Conservation (phyloP, 2,113 vertebrate species). For the Eolophus roseicapilla region DNA sequence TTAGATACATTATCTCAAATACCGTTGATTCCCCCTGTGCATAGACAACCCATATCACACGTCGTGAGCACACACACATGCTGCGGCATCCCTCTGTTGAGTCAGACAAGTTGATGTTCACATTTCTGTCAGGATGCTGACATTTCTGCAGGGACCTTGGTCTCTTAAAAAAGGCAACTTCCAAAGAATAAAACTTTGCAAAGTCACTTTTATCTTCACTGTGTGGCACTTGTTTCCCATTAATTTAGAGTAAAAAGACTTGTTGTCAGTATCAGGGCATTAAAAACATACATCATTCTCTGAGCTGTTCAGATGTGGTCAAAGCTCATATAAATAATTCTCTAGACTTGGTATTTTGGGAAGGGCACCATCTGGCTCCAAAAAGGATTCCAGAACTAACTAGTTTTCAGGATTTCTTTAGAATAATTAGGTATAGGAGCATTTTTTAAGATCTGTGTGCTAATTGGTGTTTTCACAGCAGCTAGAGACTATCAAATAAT, state of each 20-base stretch:
- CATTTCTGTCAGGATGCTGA: background rate
- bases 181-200: conserved; percentile 8
- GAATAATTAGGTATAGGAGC: background rate
- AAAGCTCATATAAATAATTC: conserved; percentile 54
- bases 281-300: conserved; percentile 47
- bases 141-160: background rate
- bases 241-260: conserved; percentile 45
- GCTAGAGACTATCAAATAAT: background rate
- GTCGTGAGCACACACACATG: rapidly evolving
- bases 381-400: background rate
- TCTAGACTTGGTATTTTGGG: conserved; percentile 26
- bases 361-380: conserved; percentile 47
- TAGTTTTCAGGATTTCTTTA: conserved; percentile 6
- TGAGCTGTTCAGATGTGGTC: conserved; percentile 30
- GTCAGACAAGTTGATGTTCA: background rate
- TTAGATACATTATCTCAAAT: background rate
- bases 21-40: rapidly evolving
- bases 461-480: conserved; percentile 8
- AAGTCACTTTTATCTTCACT: conserved; percentile 53
- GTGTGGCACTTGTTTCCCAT: conserved; percentile 8
- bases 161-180: background rate
- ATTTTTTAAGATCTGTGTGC: background rate
- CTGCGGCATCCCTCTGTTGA: background rate
- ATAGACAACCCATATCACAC: rapidly evolving
- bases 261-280: conserved; percentile 43